Evolutionary conservation across 2,113 vertebrate genomes (phyloP), one percentile per base, ranked within the genome.

Genomic region (Platycercus adscitus): DNA sequence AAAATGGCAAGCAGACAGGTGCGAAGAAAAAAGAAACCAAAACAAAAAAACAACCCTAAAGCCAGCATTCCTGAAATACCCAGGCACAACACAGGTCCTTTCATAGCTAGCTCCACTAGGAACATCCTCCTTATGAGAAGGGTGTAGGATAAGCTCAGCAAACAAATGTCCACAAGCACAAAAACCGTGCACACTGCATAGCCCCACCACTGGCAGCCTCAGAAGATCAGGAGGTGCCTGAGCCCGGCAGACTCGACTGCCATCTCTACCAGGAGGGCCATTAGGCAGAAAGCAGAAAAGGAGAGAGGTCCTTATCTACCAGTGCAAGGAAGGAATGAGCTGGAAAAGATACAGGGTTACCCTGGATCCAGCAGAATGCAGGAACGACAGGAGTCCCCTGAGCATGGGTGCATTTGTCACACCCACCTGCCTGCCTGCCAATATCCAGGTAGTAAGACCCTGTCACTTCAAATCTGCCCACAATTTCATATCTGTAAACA

Each of bases 221-320:
- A 69, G 75, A 72, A 71, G 29, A 60, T 26, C 21, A 64, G 53
- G 28, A 63, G 8, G 5, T 17, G 4, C 5, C 58, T 6, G 17
- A 76, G 37, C 16, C 26, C 13, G 13, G n/a, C 44, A 92, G 47
- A 64, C 26, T 15, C 14, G n/a, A 6, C 50, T 68, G 23, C 18
- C 26, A 35, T 18, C 29, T 41, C 25, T 25, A 15, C 11, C 3
- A 35, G 21, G 17, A 52, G 33, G 9, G 17, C 23, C 64, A 39
- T 11, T 23, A 46, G 33, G 35, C 25, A 65, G 68, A 55, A 64
- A 55, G 7, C 39, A 93, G 47, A 61, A 83, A 72, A 33, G 28
- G 24, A 79, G 11, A 7, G 25, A 91, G 19, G 3, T 39, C 3
- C 3, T 53, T 13, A 4, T 1, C 0, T 41, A 8, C 52, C 10